Base-by-base conservation (phyloP, 2,888 invertebrate genomes). In the Cryptocheilus praepositus region DNA sequence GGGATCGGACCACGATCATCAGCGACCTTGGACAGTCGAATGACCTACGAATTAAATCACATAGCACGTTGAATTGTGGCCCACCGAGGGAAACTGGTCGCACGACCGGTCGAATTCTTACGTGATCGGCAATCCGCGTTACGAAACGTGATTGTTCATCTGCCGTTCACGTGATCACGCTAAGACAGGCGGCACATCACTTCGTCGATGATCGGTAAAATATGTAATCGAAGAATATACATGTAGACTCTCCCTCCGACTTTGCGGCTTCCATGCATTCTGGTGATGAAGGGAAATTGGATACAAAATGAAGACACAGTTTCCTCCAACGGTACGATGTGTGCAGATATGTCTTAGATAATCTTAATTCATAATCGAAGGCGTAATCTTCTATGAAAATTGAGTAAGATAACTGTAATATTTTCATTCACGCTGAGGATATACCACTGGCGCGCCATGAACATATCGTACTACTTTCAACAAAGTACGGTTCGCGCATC, bases 51-150 rank as follows among this genome's bases (percentile, higher is more conserved):
- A 68, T 71, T 68, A 62, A 68, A 57, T 61, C 52, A 68, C 66
- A 67, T 66, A 43, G 55, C 36, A 21, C 28, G 36, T 15, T 21
- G 21, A 15, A 43, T 19, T 3, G 43, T 44, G 19, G 43, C 28
- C 25, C 53, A 71, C 68, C 71, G 60, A 68, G 62, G 63, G 55
- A 71, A 72, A 67, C 69, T 52, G 55, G 64, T 67, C 55, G 19
- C 16, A 61, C 58, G 21, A 64, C 64, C 52, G 46, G 43, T 19
- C 43, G 43, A 25, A 73, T 52, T 52, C 52, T 21, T 11, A 49
- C 49, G 7, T n/a, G 49, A 49, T 49, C 36, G 49, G 49, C 49
- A 18, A 49, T 49, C 16, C n/a, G 49, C 8, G 13, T 49, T 49
- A 49, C 16, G 49, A 49, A 49, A 49, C 49, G 16, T 13, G 49